Conservation (phyloP, 2,888 invertebrate species). For the Leptinotarsa peninsularis region DNA sequence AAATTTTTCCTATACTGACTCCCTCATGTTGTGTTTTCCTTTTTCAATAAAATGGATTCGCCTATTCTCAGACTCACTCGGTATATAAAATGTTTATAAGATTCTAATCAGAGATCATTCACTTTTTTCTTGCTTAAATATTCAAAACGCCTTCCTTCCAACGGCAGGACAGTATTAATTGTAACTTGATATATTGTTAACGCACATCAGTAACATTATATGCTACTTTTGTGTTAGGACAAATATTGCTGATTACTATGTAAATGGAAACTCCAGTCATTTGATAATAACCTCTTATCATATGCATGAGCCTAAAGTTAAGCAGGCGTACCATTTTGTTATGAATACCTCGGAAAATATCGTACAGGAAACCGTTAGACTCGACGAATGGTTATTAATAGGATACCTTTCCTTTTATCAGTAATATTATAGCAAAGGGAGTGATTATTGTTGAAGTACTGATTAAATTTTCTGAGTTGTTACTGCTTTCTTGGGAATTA, state of each 20-base stretch:
- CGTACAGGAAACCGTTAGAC: constrained; percentile 29
- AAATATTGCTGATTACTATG: constrained; percentile 51
- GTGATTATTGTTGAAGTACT: constrained; percentile 2
- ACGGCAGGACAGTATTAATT: background rate
- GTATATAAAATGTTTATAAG: no score
- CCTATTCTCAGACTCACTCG: no score
- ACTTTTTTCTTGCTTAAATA: constrained; percentile 10
- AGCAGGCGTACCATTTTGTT: constrained; percentile 34
- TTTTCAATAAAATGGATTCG: no score
- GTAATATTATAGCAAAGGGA: constrained; percentile 6
- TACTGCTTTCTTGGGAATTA: constrained; percentile 5
- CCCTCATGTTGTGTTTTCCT: no score
- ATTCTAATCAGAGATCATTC: background rate
- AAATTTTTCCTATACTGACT: no score
- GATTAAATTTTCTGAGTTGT: constrained; percentile 1
- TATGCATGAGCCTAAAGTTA: constrained; percentile 38
- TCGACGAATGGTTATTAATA: constrained; percentile 27
- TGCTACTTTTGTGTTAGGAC: constrained; percentile 38
- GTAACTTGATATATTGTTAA: constrained; percentile 26
- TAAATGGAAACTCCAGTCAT: constrained; percentile 48
- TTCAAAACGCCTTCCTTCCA: background rate
- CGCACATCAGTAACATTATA: constrained; percentile 37
- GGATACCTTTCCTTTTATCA: constrained; percentile 14
- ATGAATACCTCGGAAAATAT: constrained; percentile 35
- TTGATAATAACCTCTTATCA: constrained; percentile 49